These are phyloP conservation scores for Achlya flavicornis DNA, from an alignment of 2,888 invertebrate species.

Conservation along the genomic window DNA sequence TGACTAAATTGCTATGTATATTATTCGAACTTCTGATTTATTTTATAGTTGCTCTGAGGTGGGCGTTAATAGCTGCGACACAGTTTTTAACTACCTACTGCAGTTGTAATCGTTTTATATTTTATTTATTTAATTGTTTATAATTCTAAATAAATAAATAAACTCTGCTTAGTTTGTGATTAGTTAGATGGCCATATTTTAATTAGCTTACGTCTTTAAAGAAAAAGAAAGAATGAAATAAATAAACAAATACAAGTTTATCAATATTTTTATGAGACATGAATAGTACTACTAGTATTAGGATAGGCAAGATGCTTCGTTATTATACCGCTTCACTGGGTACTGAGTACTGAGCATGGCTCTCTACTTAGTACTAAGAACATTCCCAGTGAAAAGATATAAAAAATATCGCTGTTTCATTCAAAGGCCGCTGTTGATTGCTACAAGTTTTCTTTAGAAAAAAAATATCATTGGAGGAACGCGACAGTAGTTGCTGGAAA, in stretches of 20 bases:
- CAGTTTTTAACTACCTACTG: too few relatives aligned
- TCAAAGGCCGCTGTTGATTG: slow-evolving; percentile 46
- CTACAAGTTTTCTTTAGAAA: slow-evolving; percentile 36
- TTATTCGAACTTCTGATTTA: too few relatives aligned
- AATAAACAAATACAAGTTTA: not conserved
- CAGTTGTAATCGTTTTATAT: too few relatives aligned
- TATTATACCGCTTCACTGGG: slow-evolving; percentile 49
- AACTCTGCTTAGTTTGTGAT: too few relatives aligned
- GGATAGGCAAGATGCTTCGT: slow-evolving; percentile 41
- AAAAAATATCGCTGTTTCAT: slow-evolving; percentile 40
- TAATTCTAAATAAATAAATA: too few relatives aligned
- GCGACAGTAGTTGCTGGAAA: slow-evolving; percentile 12
- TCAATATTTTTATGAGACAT: slow-evolving; percentile 13
- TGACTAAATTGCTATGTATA: too few relatives aligned
- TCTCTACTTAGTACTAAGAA: slow-evolving; percentile 35
- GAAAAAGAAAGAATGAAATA: not conserved
- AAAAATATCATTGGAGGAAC: slow-evolving; percentile 32
- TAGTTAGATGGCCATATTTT: too few relatives aligned
- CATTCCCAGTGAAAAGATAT: slow-evolving; percentile 42
- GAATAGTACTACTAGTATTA: slow-evolving; percentile 21
- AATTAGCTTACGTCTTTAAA: not conserved
- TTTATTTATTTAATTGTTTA: too few relatives aligned
- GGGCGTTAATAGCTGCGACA: too few relatives aligned
- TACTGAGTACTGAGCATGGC: slow-evolving; percentile 39
- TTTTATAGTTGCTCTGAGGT: too few relatives aligned